These are phyloP conservation scores for Cephus cinctus DNA, from an alignment of 1,140 invertebrate species.

Conservation along the genomic window DNA sequence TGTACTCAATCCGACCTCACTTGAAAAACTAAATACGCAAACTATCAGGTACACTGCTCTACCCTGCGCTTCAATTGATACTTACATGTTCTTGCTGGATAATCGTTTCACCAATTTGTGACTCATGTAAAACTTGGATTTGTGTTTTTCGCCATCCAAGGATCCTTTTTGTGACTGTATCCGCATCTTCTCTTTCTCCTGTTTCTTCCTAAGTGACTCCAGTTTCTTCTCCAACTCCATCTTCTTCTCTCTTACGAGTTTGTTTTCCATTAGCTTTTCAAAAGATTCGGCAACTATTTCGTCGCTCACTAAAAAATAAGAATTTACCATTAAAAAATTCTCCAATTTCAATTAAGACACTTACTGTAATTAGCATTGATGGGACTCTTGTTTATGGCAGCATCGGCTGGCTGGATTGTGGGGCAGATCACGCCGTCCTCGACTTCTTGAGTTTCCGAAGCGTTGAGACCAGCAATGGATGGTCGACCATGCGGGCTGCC, in stretches of 20 bases:
- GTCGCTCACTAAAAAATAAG: conserved; percentile 46
- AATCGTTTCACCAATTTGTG: conserved; percentile 75
- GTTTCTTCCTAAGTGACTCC: conserved; percentile 79
- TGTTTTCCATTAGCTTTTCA: conserved; percentile 78
- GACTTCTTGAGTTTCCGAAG: conserved; percentile 40
- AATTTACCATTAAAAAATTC: conserved; percentile 2
- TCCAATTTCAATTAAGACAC: conserved; percentile 20
- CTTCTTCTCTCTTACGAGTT: conserved; percentile 78
- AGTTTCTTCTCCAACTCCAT: conserved; percentile 85
- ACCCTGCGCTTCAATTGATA: conserved; percentile 21
- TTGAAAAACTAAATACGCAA: conserved; percentile 43
- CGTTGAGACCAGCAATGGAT: conserved; percentile 40
- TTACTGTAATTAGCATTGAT: conserved; percentile 42
- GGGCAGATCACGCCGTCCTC: conserved; percentile 36
- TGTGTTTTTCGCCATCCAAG: conserved; percentile 62
- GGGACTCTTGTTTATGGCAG: conserved; percentile 44
- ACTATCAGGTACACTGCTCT: conserved; percentile 5
- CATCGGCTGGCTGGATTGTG: conserved; percentile 28
- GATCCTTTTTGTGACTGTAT: conserved; percentile 61
- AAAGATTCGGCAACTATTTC: conserved; percentile 73
- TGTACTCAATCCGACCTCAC: conserved; percentile 34
- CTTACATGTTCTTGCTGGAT: conserved; percentile 82
- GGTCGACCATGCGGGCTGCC: conserved; percentile 43
- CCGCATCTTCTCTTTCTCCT: conserved; percentile 75
- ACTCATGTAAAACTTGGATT: conserved; percentile 70